Evolutionary conservation across 2,113 vertebrate species (phyloP).

Genomic region (Chloropsis cyanopogon): DNA sequence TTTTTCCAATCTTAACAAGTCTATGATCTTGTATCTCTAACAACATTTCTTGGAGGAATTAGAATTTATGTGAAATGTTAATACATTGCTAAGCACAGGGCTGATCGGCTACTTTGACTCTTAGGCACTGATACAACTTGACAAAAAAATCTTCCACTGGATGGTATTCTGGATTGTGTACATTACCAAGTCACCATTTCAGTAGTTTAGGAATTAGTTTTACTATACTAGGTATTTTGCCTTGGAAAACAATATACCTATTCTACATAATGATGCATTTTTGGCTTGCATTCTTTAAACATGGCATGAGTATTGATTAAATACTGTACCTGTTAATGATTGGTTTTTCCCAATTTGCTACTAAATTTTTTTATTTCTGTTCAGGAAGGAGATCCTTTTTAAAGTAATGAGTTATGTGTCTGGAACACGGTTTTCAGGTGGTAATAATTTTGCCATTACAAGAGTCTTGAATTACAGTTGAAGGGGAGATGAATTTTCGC

Average conservation of each 20-base stretch:
- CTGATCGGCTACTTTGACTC: neutral
- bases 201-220: neutral
- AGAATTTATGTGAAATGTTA: neutral
- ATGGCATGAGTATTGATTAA: slow-evolving; percentile 8
- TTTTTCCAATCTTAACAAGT: neutral
- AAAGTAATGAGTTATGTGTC: neutral
- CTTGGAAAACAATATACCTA: neutral
- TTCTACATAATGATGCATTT: neutral
- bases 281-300: slow-evolving; percentile 37
- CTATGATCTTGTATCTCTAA: rapidly evolving
- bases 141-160: neutral
- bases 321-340: neutral
- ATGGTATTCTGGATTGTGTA: neutral
- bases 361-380: neutral
- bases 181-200: slow-evolving; percentile 64
- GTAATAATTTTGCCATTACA: neutral
- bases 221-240: slow-evolving; percentile 14
- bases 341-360: neutral
- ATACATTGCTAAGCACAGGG: neutral
- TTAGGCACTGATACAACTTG: neutral
- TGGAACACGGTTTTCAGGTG: neutral
- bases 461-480: neutral
- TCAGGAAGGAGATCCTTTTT: neutral
- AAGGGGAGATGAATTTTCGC: neutral
- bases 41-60: neutral